These are phyloP conservation scores for Pangasius sanitwongsei DNA, from an alignment of 2,797 vertebrate species.

Conservation along the genomic window DNA sequence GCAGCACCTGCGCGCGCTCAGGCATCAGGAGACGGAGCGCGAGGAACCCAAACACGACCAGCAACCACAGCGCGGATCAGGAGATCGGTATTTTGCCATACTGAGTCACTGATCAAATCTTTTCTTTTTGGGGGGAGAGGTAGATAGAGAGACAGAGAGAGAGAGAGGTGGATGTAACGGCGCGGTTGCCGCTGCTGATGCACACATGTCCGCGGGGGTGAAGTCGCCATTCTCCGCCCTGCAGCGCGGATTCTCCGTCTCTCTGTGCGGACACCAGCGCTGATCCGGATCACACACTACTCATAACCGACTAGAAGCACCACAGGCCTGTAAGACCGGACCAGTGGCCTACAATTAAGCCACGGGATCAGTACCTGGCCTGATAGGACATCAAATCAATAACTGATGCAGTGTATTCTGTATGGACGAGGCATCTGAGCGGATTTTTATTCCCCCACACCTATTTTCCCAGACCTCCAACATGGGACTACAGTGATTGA, in stretches of 20 bases:
- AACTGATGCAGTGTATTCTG: conserved; percentile 48
- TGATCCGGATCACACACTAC: conserved; percentile 8
- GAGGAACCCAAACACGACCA: neutral
- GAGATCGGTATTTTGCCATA: neutral
- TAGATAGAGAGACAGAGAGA: neutral
- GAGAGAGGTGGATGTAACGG: conserved; percentile 50
- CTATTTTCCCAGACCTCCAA: conserved; percentile 43
- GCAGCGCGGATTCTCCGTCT: conserved; percentile 56
- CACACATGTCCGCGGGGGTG: conserved; percentile 77
- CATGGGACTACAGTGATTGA: conserved; percentile 45
- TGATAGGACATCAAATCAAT: conserved; percentile 44
- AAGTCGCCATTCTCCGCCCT: conserved; percentile 71
- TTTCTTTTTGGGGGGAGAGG: neutral
- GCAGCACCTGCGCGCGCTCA: conserved; percentile 70
- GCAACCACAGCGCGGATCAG: neutral
- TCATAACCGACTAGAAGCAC: neutral
- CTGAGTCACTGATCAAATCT: neutral
- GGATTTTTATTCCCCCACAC: conserved; percentile 41
- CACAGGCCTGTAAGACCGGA: neutral
- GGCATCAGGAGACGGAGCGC: conserved; percentile 9
- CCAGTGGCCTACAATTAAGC: conserved; percentile 20
- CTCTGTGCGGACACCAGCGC: conserved; percentile 56
- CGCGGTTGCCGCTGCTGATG: conserved; percentile 69
- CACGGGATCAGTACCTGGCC: conserved; percentile 24
- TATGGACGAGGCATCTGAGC: conserved; percentile 45